Percentiles rank a stretch among this genome's conserved stretches.
These are phyloP conservation scores for Anguilla anguilla DNA, from an alignment of 2,797 vertebrate species.

Conservation along the genomic window DNA sequence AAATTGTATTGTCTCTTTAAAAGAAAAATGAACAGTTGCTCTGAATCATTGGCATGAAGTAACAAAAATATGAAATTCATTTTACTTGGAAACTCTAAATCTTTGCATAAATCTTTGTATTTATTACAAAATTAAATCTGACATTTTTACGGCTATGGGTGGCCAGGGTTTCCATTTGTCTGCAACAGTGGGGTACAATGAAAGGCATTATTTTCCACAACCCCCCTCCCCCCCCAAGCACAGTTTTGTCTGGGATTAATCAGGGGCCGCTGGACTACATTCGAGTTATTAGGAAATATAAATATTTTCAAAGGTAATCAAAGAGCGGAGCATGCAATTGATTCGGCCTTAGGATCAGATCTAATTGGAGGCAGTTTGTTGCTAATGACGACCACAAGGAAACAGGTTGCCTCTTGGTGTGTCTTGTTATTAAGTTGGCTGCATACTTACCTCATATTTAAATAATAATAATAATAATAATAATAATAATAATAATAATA, in stretches of 20 bases:
- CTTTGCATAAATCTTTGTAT: slow-evolving; percentile 60
- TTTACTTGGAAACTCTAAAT: slow-evolving; percentile 57
- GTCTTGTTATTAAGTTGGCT: slow-evolving; percentile 46
- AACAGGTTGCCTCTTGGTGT: slow-evolving; percentile 53
- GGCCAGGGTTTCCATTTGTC: slow-evolving; percentile 69
- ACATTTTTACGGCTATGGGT: slow-evolving; percentile 66
- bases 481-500: slow-evolving; percentile 1
- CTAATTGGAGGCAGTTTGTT: slow-evolving; percentile 79
- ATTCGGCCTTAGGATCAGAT: slow-evolving; percentile 73
- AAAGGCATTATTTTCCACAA: slow-evolving; percentile 59
- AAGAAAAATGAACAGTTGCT: slow-evolving; percentile 28
- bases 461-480: slow-evolving; percentile 11
- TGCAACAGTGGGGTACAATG: slow-evolving; percentile 66
- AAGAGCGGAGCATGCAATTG: slow-evolving; percentile 61
- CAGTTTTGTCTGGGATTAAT: slow-evolving; percentile 72
- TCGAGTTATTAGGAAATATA: slow-evolving; percentile 79
- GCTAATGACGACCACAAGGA: slow-evolving; percentile 74
- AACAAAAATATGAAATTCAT: slow-evolving; percentile 58
- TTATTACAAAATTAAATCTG: slow-evolving; percentile 63
- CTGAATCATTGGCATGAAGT: slow-evolving; percentile 16
- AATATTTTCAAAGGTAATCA: slow-evolving; percentile 84
- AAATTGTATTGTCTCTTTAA: not conserved
- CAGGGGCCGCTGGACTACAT: slow-evolving; percentile 74
- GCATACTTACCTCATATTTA: slow-evolving; percentile 47
- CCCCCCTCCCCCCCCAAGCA: slow-evolving; percentile 50